Evolutionary conservation across 2,888 invertebrate species (phyloP).

Genomic region (Melieria picta): DNA sequence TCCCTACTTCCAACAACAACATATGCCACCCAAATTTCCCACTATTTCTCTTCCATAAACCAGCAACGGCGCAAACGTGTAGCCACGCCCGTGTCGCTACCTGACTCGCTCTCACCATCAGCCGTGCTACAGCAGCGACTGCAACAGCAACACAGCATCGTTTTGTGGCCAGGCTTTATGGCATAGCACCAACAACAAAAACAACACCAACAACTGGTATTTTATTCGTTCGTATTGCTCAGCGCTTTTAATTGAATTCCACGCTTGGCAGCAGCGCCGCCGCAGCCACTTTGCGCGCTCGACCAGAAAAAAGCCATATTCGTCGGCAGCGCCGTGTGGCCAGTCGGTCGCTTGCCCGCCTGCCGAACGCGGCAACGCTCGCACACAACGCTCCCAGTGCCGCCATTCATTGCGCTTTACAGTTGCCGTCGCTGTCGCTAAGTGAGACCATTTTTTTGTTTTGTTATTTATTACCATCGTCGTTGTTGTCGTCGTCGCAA

Average conservation of each 20-base stretch:
- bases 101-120: constrained; percentile 2
- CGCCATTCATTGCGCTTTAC: constrained; percentile 6
- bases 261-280: constrained; percentile 2
- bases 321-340: background rate
- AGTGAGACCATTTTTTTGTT: constrained; percentile 60
- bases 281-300: constrained; percentile 11
- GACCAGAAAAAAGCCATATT: constrained; percentile 21
- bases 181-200: constrained; percentile 28
- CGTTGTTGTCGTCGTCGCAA: constrained; percentile 8
- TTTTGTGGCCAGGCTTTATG: too few species aligned
- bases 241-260: constrained; percentile 30
- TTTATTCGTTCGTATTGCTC: constrained; percentile 15
- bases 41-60: constrained; percentile 38
- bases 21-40: constrained; percentile 25
- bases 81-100: constrained; percentile 25
- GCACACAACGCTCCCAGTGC: background rate
- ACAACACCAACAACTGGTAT: constrained; percentile 18
- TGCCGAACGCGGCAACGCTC: background rate
- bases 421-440: constrained; percentile 40
- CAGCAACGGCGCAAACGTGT: constrained; percentile 46
- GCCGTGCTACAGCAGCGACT: background rate
- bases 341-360: constrained; percentile 4
- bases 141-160: background rate
- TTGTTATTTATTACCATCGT: constrained; percentile 1
- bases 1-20: constrained; percentile 39